phyloP scores from a whole-genome alignment of 2,888 invertebrate genomes.

The Ormyrus labotus region DNA sequence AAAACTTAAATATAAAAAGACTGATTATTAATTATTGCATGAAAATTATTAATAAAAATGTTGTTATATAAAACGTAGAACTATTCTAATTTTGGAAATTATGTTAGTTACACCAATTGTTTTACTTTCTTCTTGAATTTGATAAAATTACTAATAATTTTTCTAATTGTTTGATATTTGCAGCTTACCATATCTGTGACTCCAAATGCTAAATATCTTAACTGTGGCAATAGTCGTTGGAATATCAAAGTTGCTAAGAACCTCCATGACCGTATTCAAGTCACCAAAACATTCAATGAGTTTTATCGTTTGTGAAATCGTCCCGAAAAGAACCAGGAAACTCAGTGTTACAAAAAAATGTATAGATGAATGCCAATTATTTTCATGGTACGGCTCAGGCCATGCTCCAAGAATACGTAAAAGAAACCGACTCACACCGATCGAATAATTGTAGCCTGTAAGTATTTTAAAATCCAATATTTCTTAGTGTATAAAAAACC shows the following conservation, averaged over 20 bases:
- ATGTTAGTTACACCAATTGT: no score
- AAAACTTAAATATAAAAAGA: constrained; percentile 6
- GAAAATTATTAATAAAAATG: neutral
- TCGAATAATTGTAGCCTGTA: constrained; percentile 30
- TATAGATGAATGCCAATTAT: neutral
- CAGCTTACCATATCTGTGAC: constrained; percentile 54
- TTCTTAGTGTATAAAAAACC: no score
- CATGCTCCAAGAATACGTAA: constrained; percentile 59
- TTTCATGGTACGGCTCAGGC: constrained; percentile 56
- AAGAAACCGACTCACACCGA: constrained; percentile 48
- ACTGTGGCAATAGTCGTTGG: constrained; percentile 44
- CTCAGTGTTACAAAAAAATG: constrained; percentile 1
- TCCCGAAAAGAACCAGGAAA: constrained; percentile 33
- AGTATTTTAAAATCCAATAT: neutral
- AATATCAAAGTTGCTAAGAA: neutral
- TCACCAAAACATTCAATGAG: constrained; percentile 22
- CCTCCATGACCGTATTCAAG: constrained; percentile 43
- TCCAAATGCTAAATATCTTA: constrained; percentile 60
- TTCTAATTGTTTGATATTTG: neutral
- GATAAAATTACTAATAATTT: no score
- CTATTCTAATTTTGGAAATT: no score
- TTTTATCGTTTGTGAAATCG: constrained; percentile 38
- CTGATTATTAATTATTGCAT: neutral
- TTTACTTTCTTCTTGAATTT: no score
- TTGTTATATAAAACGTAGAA: neutral